Base-by-base conservation (phyloP, 1,140 invertebrate species). In the Monochamus saltuarius region DNA sequence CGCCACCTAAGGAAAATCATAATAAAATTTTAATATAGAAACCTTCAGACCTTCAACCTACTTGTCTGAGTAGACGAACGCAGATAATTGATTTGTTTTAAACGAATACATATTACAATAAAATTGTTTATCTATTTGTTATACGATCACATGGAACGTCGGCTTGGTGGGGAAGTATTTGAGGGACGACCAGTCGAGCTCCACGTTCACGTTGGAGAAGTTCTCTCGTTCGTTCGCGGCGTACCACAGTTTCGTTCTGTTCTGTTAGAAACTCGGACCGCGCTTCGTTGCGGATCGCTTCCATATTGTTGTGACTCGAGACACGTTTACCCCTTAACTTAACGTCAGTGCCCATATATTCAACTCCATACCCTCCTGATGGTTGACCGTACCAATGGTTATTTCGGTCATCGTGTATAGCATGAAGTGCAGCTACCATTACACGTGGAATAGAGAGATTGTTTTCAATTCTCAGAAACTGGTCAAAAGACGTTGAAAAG, bases 381-480 rank as follows among this genome's bases (percentile, higher is more conserved):
- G 67, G 47, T 59, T 56, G 34, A n/a, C 58, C 43, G 67, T 71
- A 49, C 65, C 61, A 61, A 71, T 70, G 69, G 43, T 45, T 46
- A 49, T 35, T 56, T 43, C 39, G 10, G 35, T 11, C 38, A 22
- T 35, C 22, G 16, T 35, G 49, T 51, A 36, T 75, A 77, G 74
- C 68, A 76, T 75, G 74, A 71, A 72, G 87, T 89, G 85, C 87
- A 85, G 83, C 80, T 91, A 91, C 84, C 86, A 84, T 75, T 91
- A 89, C 84, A 90, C 89, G 80, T 92, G 89, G 89, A 91, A 90
- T 79, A 87, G 87, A 80, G 89, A 91, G 79, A 92, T 92, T 79
- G 89, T 92, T 79, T 86, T 92, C 80, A 91, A 91, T 79, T 91
- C 89, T 75, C 89, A 92, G 77, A 92, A 92, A 81, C 82, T 92